Conservation (phyloP, 1,140 invertebrate species). For the Cataglyphis hispanica region DNA sequence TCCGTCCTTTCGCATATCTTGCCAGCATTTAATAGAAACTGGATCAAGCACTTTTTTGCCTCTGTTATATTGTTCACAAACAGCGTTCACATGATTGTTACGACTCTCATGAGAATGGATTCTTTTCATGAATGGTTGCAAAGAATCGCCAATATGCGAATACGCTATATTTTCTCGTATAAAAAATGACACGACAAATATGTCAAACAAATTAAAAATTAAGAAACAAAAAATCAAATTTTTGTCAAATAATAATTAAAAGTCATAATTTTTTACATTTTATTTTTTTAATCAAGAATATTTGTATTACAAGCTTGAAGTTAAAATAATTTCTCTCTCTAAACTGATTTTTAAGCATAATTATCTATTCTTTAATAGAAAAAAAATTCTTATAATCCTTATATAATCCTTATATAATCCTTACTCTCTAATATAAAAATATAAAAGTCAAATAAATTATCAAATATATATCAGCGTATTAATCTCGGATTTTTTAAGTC, state of each 20-base stretch:
- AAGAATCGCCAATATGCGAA: not conserved
- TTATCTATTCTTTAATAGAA: too few species aligned
- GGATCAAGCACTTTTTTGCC: slow-evolving; percentile 32
- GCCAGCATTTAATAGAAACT: slow-evolving; percentile 26
- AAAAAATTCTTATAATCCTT: too few species aligned
- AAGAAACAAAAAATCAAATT: not conserved
- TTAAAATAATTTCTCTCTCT: too few species aligned
- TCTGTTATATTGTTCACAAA: slow-evolving; percentile 29
- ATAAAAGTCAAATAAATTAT: too few species aligned
- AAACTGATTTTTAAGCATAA: too few species aligned
- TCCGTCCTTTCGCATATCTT: slow-evolving; percentile 14
- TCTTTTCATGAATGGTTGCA: slow-evolving; percentile 14
- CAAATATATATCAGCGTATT: too few species aligned
- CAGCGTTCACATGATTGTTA: slow-evolving; percentile 39
- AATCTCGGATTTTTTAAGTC: too few species aligned
- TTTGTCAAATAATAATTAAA: not conserved
- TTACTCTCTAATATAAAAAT: too few species aligned
- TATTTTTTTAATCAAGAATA: not conserved
- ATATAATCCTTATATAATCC: too few species aligned
- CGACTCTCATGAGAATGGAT: not conserved
- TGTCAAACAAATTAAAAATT: not conserved
- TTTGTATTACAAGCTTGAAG: too few species aligned
- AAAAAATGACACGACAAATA: not conserved
- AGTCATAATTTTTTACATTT: not conserved
- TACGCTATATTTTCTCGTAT: not conserved